A percentile compares a stretch with the other conserved stretches of the same genome.
These are phyloP conservation scores for Syngnathus typhle DNA, from an alignment of 2,113 vertebrate genomes.

Conservation along the genomic window DNA sequence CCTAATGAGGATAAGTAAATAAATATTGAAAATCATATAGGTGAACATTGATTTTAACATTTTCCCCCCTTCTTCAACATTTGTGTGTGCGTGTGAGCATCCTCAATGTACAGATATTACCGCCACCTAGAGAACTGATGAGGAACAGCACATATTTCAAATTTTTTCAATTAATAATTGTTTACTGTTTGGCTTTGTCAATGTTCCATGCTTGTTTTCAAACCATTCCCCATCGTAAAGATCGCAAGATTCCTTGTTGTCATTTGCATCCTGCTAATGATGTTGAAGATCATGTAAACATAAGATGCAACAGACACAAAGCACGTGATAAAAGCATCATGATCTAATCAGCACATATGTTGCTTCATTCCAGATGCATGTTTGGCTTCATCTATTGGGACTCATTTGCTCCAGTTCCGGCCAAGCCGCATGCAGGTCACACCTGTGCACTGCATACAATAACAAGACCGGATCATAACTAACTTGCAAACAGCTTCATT, in stretches of 20 bases:
- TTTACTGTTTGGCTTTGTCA: too few relatives aligned
- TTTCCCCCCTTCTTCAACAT: too few relatives aligned
- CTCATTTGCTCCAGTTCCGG: conserved; percentile 9
- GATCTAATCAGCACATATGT: conserved; percentile 2
- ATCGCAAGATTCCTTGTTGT: background rate
- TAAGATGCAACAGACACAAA: background rate
- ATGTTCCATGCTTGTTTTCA: too few relatives aligned
- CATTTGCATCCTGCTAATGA: background rate
- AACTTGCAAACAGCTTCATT: conserved; percentile 38
- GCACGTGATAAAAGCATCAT: conserved; percentile 4
- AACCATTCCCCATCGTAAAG: background rate
- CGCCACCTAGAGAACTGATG: too few relatives aligned
- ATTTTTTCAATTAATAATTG: too few relatives aligned
- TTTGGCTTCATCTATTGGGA: conserved; percentile 15
- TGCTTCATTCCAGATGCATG: conserved; percentile 5
- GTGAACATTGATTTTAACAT: too few relatives aligned
- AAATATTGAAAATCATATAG: too few relatives aligned
- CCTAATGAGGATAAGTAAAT: too few relatives aligned
- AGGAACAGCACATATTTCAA: too few relatives aligned
- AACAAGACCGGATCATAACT: conserved; percentile 14
- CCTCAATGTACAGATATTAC: too few relatives aligned
- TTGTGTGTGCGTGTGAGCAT: too few relatives aligned
- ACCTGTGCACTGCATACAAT: background rate
- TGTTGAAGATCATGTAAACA: background rate
- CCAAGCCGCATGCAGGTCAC: conserved; percentile 16